Conservation (phyloP, 2,113 vertebrate genomes). For the Sinocyclocheilus anophthalmus region DNA sequence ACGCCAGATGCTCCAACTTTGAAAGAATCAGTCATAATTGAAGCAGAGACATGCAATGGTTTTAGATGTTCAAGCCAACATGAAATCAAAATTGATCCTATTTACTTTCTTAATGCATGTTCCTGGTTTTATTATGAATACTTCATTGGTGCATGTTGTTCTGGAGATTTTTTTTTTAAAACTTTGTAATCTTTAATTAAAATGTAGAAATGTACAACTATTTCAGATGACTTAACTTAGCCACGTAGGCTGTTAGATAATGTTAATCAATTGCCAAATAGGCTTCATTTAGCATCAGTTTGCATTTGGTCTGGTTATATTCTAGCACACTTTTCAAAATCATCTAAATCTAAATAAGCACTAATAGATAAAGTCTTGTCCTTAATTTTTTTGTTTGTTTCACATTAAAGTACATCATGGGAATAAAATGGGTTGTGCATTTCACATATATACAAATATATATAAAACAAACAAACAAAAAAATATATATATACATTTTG, state of each 20-base stretch:
- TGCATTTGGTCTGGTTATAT: background rate
- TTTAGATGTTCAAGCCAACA: slow-evolving; percentile 17
- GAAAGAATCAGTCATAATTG: slow-evolving; percentile 65
- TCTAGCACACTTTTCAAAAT: background rate
- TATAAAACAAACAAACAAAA: no score
- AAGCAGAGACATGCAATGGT: background rate
- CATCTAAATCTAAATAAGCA: background rate
- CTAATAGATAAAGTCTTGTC: background rate
- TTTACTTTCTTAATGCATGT: slow-evolving; percentile 20
- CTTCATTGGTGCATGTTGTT: background rate
- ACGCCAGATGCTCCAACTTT: slow-evolving; percentile 36
- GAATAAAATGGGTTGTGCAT: background rate
- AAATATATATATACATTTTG: background rate
- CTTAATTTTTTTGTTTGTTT: background rate
- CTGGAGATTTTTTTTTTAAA: background rate
- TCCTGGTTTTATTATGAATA: background rate
- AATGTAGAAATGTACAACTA: background rate
- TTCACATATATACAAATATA: background rate
- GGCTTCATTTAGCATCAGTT: background rate
- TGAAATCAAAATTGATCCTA: slow-evolving; percentile 6
- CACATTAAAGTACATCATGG: background rate
- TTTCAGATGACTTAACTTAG: background rate
- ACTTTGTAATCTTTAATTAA: background rate
- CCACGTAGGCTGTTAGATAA: background rate
- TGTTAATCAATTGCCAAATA: background rate